Evolutionary conservation across 2,797 vertebrate genomes (phyloP), one percentile per base, ranked within the genome.

Genomic region (Notolepis coatsorum): DNA sequence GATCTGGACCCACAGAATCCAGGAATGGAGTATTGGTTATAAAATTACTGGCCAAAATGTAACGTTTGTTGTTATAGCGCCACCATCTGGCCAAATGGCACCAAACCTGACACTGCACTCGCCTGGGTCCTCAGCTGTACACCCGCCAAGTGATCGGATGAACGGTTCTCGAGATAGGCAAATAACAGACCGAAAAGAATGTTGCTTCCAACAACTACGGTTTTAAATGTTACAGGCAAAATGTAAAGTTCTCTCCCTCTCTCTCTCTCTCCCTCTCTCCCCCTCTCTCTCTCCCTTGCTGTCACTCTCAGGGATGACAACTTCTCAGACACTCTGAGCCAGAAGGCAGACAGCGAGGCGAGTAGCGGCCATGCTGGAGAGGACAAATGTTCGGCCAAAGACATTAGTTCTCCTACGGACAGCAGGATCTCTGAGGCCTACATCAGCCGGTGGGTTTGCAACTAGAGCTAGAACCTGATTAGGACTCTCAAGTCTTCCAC

Each of bases 291-390:
- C 30, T 42, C 41, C 50, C 71, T 4, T 67, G 67, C n/a, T n/a
- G n/a, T n/a, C n/a, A n/a, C n/a, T 61, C 73, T 42, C 89, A 99
- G 98, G 92, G 97, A 99, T 60, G 98, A 99, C 82, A 94, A 92
- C 3, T 99, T 99, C 90, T 99, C 98, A 1, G 98, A 99, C 85
- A 97, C 95, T 5, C 86, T 98, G 89, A 99, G 98, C 89, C 98
- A 98, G 80, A 99, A 99, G 85, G 96, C 96, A 1, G 97, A 99
- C 92, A 99, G 98, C 1, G 97, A 99, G 84, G 95, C 95, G 73
- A 96, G 98, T 93, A 99, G 97, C 0, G 96, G 96, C 43, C 95
- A 96, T 1, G 87, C 94, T 7, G 93, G 89, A 0, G 97, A 99
- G 4, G 97, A 99, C 52, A 98, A 96, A 85, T 93, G 94, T 46